Evolutionary conservation across 2,113 vertebrate species (phyloP).

Genomic region (Callipepla squamata): DNA sequence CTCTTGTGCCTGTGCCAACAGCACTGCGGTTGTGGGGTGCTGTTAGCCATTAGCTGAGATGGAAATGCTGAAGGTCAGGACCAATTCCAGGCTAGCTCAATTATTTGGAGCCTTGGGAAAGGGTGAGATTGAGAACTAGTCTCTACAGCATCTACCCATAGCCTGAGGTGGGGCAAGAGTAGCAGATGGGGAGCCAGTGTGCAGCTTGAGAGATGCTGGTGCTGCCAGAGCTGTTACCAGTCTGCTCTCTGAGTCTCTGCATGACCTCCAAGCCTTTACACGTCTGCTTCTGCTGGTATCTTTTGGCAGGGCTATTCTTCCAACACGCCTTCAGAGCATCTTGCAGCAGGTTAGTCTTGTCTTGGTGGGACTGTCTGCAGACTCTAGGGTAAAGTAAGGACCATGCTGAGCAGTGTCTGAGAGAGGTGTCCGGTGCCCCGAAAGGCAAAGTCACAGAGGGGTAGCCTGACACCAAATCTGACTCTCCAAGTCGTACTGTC

Average conservation of each 20-base stretch:
- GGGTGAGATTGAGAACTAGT: background rate
- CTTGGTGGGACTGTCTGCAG: background rate
- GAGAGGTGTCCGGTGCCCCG: background rate
- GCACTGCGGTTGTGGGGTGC: background rate
- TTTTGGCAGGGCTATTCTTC: background rate
- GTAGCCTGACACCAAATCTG: background rate
- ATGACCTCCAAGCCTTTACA: background rate
- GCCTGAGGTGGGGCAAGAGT: background rate
- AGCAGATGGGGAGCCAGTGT: background rate
- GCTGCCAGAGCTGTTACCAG: background rate
- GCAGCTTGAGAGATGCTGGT: background rate
- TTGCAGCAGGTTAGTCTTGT: background rate
- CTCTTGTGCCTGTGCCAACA: background rate
- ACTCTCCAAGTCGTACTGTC: accelerated
- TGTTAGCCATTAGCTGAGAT: background rate
- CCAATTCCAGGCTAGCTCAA: background rate
- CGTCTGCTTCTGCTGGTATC: background rate
- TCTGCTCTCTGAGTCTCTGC: background rate
- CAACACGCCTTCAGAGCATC: accelerated
- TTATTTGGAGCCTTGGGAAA: background rate
- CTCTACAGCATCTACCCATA: accelerated
- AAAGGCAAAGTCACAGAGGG: background rate
- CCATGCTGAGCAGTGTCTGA: accelerated
- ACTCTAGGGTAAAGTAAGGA: background rate
- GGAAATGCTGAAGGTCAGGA: background rate